Percentiles rank a stretch among this genome's conserved stretches.
phyloP scores from a whole-genome alignment of 2,888 invertebrate genomes.

The Drosophila colorata region DNA sequence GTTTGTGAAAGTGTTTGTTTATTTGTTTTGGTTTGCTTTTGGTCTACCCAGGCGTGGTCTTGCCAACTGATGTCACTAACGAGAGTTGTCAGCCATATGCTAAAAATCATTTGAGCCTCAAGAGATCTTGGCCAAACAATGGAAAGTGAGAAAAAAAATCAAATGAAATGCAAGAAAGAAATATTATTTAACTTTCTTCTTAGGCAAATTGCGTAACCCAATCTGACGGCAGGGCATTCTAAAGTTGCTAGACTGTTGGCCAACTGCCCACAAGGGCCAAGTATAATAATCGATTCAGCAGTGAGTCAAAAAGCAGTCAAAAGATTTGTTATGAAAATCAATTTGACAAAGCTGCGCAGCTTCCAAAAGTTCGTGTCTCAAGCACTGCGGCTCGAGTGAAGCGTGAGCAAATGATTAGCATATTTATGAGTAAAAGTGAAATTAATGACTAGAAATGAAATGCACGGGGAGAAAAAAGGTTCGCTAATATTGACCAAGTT shows the following conservation, averaged over 20 bases:
- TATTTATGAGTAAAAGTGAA: conserved; percentile 83
- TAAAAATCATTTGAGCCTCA: conserved; percentile 15
- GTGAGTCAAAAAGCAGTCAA: conserved; percentile 9
- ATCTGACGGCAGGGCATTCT: conserved; percentile 30
- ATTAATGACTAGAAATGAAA: conserved; percentile 66
- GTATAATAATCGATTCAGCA: conserved; percentile 30
- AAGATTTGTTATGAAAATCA: conserved; percentile 39
- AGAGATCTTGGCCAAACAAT: conserved; percentile 20
- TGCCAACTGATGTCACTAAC: conserved; percentile 48
- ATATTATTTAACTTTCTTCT: conserved; percentile 71
- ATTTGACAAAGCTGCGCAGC: conserved; percentile 26
- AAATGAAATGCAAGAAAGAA: neutral
- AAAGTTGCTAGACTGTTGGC: conserved; percentile 19
- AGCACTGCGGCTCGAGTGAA: conserved; percentile 13
- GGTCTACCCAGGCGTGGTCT: conserved; percentile 20
- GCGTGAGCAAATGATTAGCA: conserved; percentile 74
- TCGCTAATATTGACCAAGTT: conserved; percentile 72
- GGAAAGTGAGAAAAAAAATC: conserved; percentile 32
- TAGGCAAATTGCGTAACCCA: conserved; percentile 55
- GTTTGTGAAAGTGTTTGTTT: conserved; percentile 69
- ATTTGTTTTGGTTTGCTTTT: conserved; percentile 43
- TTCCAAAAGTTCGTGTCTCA: conserved; percentile 5
- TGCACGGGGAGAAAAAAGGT: conserved; percentile 48
- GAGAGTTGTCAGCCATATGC: conserved; percentile 24
- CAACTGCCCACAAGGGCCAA: conserved; percentile 31